Percentiles rank a stretch among this genome's conserved stretches.
Conservation (phyloP, 1,140 invertebrate genomes). For the Bombus pascuorum region DNA sequence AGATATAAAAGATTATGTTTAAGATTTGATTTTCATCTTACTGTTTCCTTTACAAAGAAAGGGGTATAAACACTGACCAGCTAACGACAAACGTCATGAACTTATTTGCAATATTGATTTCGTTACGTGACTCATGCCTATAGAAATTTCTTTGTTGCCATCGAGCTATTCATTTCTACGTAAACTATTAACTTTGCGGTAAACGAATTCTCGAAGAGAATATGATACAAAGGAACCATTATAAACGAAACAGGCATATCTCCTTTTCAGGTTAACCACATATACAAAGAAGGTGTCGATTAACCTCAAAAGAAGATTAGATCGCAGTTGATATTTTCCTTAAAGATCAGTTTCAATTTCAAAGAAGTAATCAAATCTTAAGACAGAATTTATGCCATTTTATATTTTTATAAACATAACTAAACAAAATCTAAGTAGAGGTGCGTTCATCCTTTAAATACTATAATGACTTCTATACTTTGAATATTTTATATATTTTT, state of each 20-base stretch:
- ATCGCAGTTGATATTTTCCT: too few relatives aligned
- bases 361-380: too few relatives aligned
- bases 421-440: not conserved
- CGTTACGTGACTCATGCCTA: slow-evolving; percentile 24
- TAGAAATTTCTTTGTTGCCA: slow-evolving; percentile 11
- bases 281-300: too few relatives aligned
- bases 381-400: too few relatives aligned
- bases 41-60: not conserved
- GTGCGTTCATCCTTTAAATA: too few relatives aligned
- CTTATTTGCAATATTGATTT: slow-evolving; percentile 51
- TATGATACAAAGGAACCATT: not conserved
- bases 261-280: not conserved
- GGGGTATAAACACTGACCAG: too few relatives aligned
- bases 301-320: too few relatives aligned
- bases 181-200: not conserved
- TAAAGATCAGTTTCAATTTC: too few relatives aligned
- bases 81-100: slow-evolving; percentile 35
- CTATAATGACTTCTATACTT: too few relatives aligned
- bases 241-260: not conserved
- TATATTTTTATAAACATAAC: too few relatives aligned
- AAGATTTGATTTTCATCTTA: not conserved
- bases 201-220: not conserved
- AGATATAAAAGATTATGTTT: not conserved
- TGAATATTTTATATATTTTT: not conserved
- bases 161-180: slow-evolving; percentile 2